A percentile compares a stretch with the other conserved stretches of the same genome.
These are phyloP conservation scores for Hoplostethus atlanticus DNA, from an alignment of 2,797 vertebrate species.

Conservation along the genomic window DNA sequence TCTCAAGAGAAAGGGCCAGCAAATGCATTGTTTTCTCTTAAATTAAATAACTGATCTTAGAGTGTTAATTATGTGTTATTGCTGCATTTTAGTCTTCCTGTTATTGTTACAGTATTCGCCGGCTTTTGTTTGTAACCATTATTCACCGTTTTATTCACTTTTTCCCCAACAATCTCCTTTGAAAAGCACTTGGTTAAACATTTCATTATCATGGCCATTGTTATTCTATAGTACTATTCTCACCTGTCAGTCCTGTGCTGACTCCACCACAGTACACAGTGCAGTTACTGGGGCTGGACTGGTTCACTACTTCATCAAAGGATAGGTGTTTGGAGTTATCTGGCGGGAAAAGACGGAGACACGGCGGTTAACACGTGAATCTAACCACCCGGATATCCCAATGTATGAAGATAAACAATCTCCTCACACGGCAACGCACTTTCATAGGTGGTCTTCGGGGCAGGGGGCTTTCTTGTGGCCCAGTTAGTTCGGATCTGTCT, in stretches of 20 bases:
- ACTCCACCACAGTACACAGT: slow-evolving; percentile 98
- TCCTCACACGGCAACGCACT: slow-evolving; percentile 80
- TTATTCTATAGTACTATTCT: neutral
- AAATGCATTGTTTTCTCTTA: too few relatives aligned
- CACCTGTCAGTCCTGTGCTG: slow-evolving; percentile 95
- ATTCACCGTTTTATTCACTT: too few relatives aligned
- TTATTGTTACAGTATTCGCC: too few relatives aligned
- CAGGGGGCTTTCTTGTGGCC: slow-evolving; percentile 98
- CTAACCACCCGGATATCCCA: too few relatives aligned
- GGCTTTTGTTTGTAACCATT: too few relatives aligned
- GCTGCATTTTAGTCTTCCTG: neutral
- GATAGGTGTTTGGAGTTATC: slow-evolving; percentile 94
- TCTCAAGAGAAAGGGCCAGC: too few relatives aligned
- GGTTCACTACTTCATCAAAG: slow-evolving; percentile 97
- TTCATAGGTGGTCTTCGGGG: slow-evolving; percentile 95
- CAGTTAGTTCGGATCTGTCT: slow-evolving; percentile 99
- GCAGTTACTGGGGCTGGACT: slow-evolving; percentile 98
- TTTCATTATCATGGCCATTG: too few relatives aligned
- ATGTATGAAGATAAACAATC: neutral
- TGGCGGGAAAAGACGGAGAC: slow-evolving; percentile 43
- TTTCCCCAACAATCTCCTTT: too few relatives aligned
- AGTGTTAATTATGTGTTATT: neutral
- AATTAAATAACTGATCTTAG: neutral
- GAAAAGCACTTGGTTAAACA: too few relatives aligned
- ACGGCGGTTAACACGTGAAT: slow-evolving; percentile 3